Conservation (phyloP, 2,888 invertebrate genomes). For the Tineola bisselliella region DNA sequence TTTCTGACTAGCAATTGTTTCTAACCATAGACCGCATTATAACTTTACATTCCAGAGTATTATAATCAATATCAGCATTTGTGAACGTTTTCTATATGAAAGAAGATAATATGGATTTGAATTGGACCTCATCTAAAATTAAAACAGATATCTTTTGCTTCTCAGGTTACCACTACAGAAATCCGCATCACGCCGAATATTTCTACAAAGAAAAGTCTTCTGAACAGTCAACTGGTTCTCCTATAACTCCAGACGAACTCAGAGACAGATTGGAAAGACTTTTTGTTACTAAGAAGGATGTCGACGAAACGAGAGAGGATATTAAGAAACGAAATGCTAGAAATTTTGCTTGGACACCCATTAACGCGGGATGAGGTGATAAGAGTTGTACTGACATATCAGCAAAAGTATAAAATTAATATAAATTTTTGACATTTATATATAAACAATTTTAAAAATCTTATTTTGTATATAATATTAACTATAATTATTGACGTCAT, state of each 20-base stretch:
- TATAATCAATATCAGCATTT: no score
- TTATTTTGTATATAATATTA: neutral
- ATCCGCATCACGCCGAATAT: slow-evolving; percentile 39
- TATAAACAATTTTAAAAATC: no score
- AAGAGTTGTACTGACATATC: neutral
- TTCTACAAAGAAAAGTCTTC: slow-evolving; percentile 46
- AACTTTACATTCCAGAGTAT: no score
- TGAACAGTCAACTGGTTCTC: slow-evolving; percentile 44
- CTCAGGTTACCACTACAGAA: slow-evolving; percentile 46
- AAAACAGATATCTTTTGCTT: slow-evolving; percentile 12
- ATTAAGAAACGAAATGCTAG: slow-evolving; percentile 45
- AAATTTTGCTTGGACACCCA: slow-evolving; percentile 56
- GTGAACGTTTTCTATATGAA: no score
- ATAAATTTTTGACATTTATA: no score
- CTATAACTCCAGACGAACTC: slow-evolving; percentile 63
- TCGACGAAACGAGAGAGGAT: slow-evolving; percentile 34
- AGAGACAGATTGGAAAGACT: slow-evolving; percentile 59
- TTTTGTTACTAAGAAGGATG: slow-evolving; percentile 51
- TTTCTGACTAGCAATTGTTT: no score
- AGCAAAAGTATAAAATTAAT: neutral
- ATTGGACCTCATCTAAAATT: no score
- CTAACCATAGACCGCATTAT: no score
- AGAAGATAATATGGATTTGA: no score
- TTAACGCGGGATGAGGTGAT: slow-evolving; percentile 29
- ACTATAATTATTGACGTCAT: neutral